Base-by-base conservation (phyloP, 2,797 vertebrate species). In the Enteromius unitaeniatus region DNA sequence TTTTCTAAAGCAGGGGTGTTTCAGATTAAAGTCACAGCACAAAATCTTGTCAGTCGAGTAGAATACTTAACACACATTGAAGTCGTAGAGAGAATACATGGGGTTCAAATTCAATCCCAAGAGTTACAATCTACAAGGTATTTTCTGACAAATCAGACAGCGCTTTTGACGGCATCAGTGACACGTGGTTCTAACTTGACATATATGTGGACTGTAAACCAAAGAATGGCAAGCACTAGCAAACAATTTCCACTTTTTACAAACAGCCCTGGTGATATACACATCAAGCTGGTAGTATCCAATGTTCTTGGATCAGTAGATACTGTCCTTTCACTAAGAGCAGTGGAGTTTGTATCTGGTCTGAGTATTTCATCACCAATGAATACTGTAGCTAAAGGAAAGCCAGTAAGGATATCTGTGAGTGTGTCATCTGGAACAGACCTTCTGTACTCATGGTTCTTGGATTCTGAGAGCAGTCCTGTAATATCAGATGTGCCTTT, bases 381-480 rank as follows among this genome's bases (percentile, higher is more conserved):
- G 37, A 85, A 82, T 26, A 77, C 31, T 14, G 89, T 93, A 60
- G 85, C 90, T 10, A 83, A 90, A 47, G 91, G 91, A 31, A 87
- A 91, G 80, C 53, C 85, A 31, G 88, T 94, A 8, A 93, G 92
- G 23, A 89, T 96, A 15, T 92, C 91, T 47, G 91, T 93, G 6
- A 89, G 84, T 1, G 88, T 93, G 17, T 64, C 81, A 47, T 87
- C 90, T 0, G 95, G 95, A 23, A 95, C 93, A 13, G 88, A 94
- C 72, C 87, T 96, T 26, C 81, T 89, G 40, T 96, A 95, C 34
- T 37, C 89, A 67, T 96, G 96, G 95, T 87, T 80, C n/a, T 1
- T 94, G 13, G 86, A 87, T 34, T 69, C 84, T 4, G 79, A 88
- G 37, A 37, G n/a, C 17, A 75, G 72, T 53, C 83, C 90, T 14